Conservation (phyloP, 2,888 invertebrate genomes). For the Leptinotarsa tumamoca region DNA sequence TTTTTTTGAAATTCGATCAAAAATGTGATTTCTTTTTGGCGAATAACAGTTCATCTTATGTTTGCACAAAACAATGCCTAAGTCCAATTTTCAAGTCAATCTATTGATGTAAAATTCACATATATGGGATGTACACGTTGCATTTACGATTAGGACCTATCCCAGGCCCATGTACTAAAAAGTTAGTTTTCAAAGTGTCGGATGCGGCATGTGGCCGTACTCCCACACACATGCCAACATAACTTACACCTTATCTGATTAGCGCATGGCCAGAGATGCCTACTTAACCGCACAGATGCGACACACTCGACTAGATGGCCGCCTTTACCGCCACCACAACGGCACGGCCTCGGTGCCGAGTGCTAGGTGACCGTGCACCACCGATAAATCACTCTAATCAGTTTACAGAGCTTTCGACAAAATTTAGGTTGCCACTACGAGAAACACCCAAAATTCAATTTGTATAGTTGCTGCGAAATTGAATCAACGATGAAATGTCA, state of each 20-base stretch:
- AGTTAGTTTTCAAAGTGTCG: constrained; percentile 24
- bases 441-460: constrained; percentile 4
- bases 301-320: constrained; percentile 41
- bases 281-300: constrained; percentile 50
- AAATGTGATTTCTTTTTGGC: no score
- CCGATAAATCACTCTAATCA: constrained; percentile 45
- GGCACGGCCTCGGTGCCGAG: constrained; percentile 15
- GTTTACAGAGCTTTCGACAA: constrained; percentile 32
- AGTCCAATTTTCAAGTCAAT: no score
- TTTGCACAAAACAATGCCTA: no score
- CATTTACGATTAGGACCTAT: background rate
- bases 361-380: constrained; percentile 6
- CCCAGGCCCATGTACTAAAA: constrained; percentile 29
- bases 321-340: background rate
- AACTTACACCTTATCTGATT: constrained; percentile 57
- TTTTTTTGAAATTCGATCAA: no score
- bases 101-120: no score
- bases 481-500: background rate
- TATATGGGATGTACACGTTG: no score
- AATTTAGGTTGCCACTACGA: constrained; percentile 11
- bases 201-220: constrained; percentile 50
- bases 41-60: no score
- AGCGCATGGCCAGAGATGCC: constrained; percentile 46
- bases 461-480: background rate
- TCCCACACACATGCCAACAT: constrained; percentile 53